phyloP scores from a whole-genome alignment of 2,888 invertebrate genomes.

The Chalcosyrphus nemorum region DNA sequence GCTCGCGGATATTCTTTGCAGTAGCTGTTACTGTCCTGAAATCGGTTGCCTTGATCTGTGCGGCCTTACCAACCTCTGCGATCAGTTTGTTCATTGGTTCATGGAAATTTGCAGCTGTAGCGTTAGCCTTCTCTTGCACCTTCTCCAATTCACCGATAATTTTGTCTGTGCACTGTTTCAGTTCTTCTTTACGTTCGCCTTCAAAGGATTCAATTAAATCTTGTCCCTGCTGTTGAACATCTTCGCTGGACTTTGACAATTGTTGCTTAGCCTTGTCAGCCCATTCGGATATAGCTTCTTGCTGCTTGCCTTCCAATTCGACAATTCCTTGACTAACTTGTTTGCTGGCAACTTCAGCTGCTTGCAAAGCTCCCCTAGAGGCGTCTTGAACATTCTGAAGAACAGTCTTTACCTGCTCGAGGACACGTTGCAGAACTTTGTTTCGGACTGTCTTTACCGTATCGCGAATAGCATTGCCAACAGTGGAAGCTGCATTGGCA shows the following conservation, averaged over 20 bases:
- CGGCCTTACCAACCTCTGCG: constrained; percentile 17
- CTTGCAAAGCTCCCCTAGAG: not conserved
- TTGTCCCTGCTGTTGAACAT: constrained; percentile 22
- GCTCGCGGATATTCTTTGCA: not conserved
- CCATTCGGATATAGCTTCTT: constrained; percentile 23
- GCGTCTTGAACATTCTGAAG: not conserved
- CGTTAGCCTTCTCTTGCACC: constrained; percentile 28
- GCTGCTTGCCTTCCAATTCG: constrained; percentile 3
- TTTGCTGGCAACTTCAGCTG: not conserved
- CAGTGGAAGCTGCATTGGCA: not conserved
- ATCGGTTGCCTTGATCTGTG: not conserved
- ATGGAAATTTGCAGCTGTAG: constrained; percentile 2
- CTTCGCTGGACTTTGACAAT: constrained; percentile 26
- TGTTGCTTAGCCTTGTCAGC: constrained; percentile 7
- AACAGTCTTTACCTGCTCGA: not conserved
- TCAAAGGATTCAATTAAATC: constrained; percentile 25
- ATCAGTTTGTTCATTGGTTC: constrained; percentile 37
- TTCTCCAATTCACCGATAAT: constrained; percentile 8
- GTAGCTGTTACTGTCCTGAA: not conserved
- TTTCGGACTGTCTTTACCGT: not conserved
- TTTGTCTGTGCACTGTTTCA: constrained; percentile 14
- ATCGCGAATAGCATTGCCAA: not conserved
- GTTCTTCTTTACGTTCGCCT: constrained; percentile 1
- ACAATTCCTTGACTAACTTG: not conserved
- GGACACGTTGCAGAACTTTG: not conserved